Conservation (phyloP, 2,888 invertebrate species). For the Norana najaformis region DNA sequence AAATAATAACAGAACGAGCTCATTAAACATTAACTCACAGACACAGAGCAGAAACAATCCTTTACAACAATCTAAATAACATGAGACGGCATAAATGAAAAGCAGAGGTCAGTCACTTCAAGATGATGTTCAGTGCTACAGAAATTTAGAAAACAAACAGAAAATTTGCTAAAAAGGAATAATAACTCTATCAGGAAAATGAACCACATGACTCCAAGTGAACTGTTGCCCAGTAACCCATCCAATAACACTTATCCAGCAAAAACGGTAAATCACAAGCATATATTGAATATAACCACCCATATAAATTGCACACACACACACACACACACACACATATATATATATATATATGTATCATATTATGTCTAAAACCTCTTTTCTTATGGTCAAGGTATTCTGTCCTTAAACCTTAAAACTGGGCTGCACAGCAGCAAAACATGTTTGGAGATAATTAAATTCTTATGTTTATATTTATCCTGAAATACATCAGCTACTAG, state of each 20-base stretch:
- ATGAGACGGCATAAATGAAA: neutral
- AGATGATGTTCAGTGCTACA: neutral
- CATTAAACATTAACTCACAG: neutral
- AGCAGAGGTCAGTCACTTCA: too few species aligned
- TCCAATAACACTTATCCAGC: neutral
- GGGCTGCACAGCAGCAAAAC: neutral
- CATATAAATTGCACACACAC: neutral
- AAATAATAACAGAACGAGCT: neutral
- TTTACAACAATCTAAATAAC: neutral
- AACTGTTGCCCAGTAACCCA: neutral
- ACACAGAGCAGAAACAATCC: neutral
- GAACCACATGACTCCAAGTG: neutral
- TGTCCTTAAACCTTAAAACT: neutral
- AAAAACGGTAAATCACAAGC: too few species aligned
- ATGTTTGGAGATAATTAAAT: neutral
- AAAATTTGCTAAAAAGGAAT: neutral
- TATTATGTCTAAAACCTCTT: neutral
- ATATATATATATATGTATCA: neutral
- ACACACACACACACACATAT: neutral
- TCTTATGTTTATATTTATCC: neutral
- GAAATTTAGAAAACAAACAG: neutral
- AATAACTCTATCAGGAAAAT: neutral
- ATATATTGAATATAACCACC: neutral
- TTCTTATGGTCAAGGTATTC: neutral
- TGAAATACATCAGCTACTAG: neutral